Evolutionary conservation across 2,113 vertebrate genomes (phyloP).

Genomic region (Siphamia tubifer): DNA sequence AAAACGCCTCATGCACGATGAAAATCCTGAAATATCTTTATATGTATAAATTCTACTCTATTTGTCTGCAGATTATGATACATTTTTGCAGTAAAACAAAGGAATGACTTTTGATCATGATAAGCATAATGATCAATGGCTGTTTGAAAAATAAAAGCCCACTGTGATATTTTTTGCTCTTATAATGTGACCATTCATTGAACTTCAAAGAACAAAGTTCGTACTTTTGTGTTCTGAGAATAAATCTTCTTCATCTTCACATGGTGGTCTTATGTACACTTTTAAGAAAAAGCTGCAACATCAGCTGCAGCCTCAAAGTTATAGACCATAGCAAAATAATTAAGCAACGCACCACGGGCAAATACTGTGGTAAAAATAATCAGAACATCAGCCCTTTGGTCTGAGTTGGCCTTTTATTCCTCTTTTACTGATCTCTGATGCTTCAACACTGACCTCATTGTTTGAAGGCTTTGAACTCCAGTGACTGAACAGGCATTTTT

Average conservation of each 20-base stretch:
- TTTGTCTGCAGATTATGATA: conserved; percentile 6
- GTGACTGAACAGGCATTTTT: conserved; percentile 22
- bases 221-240: conserved; percentile 18
- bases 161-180: conserved; percentile 35
- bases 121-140: conserved; percentile 23
- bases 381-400: conserved; percentile 16
- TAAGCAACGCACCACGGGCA: conserved; percentile 42
- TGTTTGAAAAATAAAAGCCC: conserved; percentile 10
- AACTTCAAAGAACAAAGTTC: conserved; percentile 45
- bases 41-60: no score
- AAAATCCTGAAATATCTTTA: no score
- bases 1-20: not conserved
- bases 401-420: conserved; percentile 50
- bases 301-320: conserved; percentile 53
- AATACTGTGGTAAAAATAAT: conserved; percentile 23
- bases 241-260: conserved; percentile 55
- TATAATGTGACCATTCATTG: no score
- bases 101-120: conserved; percentile 6
- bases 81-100: conserved; percentile 16
- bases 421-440: conserved; percentile 28
- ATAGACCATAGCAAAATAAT: conserved; percentile 52
- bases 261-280: conserved; percentile 60
- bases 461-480: conserved; percentile 28
- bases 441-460: conserved; percentile 43
- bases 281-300: conserved; percentile 57